phyloP scores from a whole-genome alignment of 2,113 vertebrate genomes.

The Larimichthys polyactis region DNA sequence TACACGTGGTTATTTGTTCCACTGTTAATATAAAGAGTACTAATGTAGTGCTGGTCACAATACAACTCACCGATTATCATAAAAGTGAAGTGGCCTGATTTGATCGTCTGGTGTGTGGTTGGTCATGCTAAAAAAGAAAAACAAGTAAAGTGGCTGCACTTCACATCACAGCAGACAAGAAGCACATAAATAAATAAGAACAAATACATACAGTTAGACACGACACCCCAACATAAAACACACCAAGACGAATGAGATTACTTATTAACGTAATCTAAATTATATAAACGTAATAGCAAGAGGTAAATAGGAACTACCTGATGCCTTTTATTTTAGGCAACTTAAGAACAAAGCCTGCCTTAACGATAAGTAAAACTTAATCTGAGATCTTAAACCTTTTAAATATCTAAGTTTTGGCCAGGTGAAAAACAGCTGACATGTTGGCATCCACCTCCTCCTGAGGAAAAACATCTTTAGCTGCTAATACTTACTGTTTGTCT shows the following conservation, averaged over 20 bases:
- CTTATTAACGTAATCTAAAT: not conserved
- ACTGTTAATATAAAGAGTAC: too few species aligned
- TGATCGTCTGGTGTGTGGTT: not conserved
- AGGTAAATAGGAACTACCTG: too few species aligned
- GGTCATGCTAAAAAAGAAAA: not conserved
- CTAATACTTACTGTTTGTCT: too few species aligned
- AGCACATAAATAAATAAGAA: too few species aligned
- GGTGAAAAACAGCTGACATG: not conserved
- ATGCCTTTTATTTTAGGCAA: not conserved
- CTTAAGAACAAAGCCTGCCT: not conserved
- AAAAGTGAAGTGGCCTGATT: not conserved
- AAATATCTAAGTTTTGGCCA: not conserved
- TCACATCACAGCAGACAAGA: too few species aligned
- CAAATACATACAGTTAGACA: too few species aligned
- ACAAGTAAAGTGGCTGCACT: too few species aligned
- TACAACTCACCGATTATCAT: not conserved
- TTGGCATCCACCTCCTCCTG: not conserved
- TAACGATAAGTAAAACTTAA: not conserved
- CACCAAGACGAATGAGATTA: not conserved
- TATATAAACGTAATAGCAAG: too few species aligned
- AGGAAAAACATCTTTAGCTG: too few species aligned
- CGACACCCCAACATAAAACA: too few species aligned
- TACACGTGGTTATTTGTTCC: too few species aligned
- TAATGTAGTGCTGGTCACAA: not conserved
- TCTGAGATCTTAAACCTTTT: not conserved